Evolutionary conservation across 2,797 vertebrate genomes (phyloP), one percentile per base, ranked within the genome.

Genomic region (Poeciliopsis paucimaculata): DNA sequence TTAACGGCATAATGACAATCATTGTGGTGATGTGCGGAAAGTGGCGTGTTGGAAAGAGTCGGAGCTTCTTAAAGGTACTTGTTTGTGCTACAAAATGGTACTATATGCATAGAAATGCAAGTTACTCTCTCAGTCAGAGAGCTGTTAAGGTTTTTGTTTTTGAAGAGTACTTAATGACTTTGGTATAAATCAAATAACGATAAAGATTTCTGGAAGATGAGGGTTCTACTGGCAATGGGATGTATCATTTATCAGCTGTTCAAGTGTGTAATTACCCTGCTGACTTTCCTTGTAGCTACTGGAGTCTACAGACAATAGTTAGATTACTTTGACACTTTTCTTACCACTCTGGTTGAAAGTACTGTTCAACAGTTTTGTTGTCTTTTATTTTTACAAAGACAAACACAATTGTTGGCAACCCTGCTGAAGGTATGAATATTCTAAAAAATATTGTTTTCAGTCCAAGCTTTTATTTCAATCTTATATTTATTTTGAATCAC

Each of bases 321-420:
- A 87, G 91, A 91, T 86, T 88, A 88, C 89, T 76, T 85, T 80
- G 81, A 28, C 81, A 81, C 80, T 77, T 66, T 72, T 83, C 62
- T 82, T 77, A 39, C 75, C 75, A 39, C 84, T 46, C 49, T 79
- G 36, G 28, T 72, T 76, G 78, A 84, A 87, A 77, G 77, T 53
- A 81, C 79, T 82, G 53, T 76, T 75, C n/a, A 57, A 57, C 26
- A 57, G 4, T 57, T 57, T n/a, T 57, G 53, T 57, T 57, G 11
- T 57, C 10, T 57, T 28, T 57, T 57, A 57, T 1, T 57, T n/a
- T 28, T 57, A 57, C 3, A 12, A 12, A 57, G 3, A 28, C 26
- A 28, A 11, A n/a, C 11, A 34, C 16, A 62, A 62, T 31, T 60
- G 57, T 13, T 31, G n/a, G n/a, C 11, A 60, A 60, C n/a, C 26